phyloP scores from a whole-genome alignment of 2,888 invertebrate genomes.

The Acanthoscelides obtectus region DNA sequence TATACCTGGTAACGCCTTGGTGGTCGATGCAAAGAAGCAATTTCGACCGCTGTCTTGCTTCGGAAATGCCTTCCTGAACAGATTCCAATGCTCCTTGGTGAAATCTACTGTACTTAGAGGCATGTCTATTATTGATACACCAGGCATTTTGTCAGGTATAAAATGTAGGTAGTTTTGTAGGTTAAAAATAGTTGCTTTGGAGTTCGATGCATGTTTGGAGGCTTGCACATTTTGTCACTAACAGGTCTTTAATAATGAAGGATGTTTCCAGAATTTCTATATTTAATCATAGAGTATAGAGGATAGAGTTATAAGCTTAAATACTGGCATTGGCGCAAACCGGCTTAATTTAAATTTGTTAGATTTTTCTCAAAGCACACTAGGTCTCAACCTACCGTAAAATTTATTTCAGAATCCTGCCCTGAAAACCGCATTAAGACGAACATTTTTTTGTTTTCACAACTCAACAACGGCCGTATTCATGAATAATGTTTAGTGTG shows the following conservation, averaged over 20 bases:
- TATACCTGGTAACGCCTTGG: constrained; percentile 97
- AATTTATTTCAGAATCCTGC: no score
- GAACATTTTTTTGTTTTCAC: neutral
- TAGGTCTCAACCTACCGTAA: no score
- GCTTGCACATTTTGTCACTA: neutral
- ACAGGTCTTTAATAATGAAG: no score
- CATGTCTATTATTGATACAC: constrained; percentile 96
- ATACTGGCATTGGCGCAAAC: no score
- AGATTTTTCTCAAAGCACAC: no score
- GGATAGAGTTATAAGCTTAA: no score
- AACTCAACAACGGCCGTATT: neutral
- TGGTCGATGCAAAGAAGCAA: constrained; percentile 95
- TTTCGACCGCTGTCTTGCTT: constrained; percentile 93
- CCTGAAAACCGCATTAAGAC: no score
- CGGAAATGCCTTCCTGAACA: constrained; percentile 95
- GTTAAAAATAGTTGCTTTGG: neutral
- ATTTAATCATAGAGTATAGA: no score
- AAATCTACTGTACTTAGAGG: constrained; percentile 88
- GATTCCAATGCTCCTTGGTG: constrained; percentile 92
- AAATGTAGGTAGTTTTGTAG: neutral
- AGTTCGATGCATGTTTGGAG: neutral
- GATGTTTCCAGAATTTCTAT: no score
- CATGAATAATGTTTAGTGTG: neutral
- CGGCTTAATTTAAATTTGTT: no score
- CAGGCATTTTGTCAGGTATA: constrained; percentile 66